These are phyloP conservation scores for Poeciliopsis presidionis DNA, from an alignment of 2,797 vertebrate species.

Conservation along the genomic window DNA sequence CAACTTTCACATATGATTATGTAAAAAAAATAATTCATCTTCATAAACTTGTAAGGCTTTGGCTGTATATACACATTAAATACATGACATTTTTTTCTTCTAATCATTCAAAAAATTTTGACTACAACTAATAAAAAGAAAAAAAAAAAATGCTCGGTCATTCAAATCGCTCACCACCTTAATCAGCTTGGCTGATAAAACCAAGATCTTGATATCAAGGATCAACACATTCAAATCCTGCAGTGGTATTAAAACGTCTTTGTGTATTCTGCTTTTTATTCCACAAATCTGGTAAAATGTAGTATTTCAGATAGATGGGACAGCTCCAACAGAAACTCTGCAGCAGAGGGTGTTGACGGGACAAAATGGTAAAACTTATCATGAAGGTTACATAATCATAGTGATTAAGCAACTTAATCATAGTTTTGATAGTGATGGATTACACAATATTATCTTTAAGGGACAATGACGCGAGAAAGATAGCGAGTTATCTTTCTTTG, in stretches of 20 bases:
- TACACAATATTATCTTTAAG: constrained; percentile 29
- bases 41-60: constrained; percentile 6
- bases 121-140: background rate
- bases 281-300: background rate
- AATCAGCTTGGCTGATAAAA: background rate
- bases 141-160: background rate
- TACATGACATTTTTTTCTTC: background rate
- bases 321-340: background rate
- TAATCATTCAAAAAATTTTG: background rate
- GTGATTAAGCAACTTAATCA: background rate
- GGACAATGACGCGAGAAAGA: constrained; percentile 38
- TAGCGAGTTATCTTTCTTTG: background rate
- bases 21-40: background rate
- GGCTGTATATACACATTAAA: background rate
- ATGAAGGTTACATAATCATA: background rate
- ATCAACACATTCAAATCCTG: constrained; percentile 1
- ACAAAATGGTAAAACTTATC: background rate
- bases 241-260: background rate
- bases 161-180: background rate
- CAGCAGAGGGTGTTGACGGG: background rate
- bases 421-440: constrained; percentile 7
- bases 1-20: background rate
- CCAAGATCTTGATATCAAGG: background rate
- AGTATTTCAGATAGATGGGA: background rate
- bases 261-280: background rate